Evolutionary conservation across 2,113 vertebrate genomes (phyloP).

Genomic region (Chrysemys picta): DNA sequence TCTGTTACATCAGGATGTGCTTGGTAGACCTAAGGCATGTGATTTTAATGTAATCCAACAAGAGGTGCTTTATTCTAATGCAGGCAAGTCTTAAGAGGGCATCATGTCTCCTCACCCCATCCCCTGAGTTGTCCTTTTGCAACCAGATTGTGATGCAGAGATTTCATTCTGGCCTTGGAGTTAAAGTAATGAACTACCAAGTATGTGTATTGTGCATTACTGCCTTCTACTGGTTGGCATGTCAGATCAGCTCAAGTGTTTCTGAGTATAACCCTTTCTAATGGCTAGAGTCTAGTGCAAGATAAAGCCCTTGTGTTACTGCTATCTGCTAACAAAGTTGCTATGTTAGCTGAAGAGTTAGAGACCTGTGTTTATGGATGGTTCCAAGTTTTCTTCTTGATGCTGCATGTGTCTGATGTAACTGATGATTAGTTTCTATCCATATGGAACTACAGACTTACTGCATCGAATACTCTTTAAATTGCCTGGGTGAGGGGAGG

Average conservation of each 20-base stretch:
- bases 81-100: neutral
- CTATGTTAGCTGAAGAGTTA: neutral
- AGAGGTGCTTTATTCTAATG: neutral
- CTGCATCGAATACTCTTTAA: neutral
- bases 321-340: neutral
- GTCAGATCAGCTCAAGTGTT: neutral
- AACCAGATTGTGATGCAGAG: neutral
- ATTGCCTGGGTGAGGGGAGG: neutral
- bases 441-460: neutral
- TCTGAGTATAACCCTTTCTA: neutral
- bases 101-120: neutral
- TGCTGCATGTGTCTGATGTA: neutral
- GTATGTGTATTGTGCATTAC: neutral
- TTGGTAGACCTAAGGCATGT: neutral
- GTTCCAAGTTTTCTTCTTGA: neutral
- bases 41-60: neutral
- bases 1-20: constrained; percentile 14
- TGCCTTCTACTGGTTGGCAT: neutral
- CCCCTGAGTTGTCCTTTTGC: neutral
- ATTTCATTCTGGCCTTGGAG: neutral
- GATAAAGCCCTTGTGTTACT: neutral
- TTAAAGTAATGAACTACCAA: neutral
- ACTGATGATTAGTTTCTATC: neutral
- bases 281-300: neutral
- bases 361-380: constrained; percentile 8